Percentiles rank a stretch among this genome's conserved stretches.
These are phyloP conservation scores for Chionoecetes opilio DNA, from an alignment of 1,140 invertebrate genomes.

Conservation along the genomic window DNA sequence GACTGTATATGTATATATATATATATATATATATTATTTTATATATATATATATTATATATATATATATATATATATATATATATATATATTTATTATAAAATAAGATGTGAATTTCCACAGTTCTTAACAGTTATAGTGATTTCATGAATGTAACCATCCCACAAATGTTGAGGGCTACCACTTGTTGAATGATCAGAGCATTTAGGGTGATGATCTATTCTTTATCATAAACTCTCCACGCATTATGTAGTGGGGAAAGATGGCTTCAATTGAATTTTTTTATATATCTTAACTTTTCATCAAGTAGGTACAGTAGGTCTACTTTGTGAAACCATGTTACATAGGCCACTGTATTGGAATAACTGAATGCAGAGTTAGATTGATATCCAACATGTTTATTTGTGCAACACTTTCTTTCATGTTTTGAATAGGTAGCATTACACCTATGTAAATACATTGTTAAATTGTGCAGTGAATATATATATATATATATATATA, in stretches of 20 bases:
- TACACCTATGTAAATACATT: neutral
- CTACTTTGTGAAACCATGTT: no score
- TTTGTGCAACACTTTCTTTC: neutral
- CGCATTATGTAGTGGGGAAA: neutral
- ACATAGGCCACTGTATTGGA: no score
- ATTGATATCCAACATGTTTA: neutral
- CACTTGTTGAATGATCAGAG: neutral
- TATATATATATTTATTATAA: no score
- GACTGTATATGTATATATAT: slow-evolving; percentile 35
- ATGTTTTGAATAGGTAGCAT: neutral
- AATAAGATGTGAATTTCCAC: no score
- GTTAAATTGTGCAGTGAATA: neutral
- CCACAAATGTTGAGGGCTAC: neutral
- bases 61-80: no score
- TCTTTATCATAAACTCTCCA: neutral
- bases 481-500: neutral
- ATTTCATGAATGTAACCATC: neutral
- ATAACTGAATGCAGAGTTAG: neutral
- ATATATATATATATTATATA: slow-evolving; percentile 38
- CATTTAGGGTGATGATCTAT: neutral
- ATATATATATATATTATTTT: slow-evolving; percentile 53
- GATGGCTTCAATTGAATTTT: neutral
- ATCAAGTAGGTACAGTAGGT: no score
- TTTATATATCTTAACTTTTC: no score
- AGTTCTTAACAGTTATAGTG: neutral